Evolutionary conservation across 2,113 vertebrate genomes (phyloP).

Genomic region (Odontophorus gujanensis): DNA sequence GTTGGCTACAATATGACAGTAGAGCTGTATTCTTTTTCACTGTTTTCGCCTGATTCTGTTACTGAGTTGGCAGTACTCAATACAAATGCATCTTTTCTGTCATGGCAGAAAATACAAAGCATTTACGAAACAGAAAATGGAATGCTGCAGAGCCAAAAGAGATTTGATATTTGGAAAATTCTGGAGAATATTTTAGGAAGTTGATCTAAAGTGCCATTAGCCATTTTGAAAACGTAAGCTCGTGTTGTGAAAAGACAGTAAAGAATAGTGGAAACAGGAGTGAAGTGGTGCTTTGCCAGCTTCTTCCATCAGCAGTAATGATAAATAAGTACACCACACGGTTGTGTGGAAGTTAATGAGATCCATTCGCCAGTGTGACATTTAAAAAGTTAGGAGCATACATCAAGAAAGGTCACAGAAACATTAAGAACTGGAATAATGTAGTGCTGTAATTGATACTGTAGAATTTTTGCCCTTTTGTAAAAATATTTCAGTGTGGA

Average conservation of each 20-base stretch:
- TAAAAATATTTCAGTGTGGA: background rate
- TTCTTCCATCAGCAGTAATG: background rate
- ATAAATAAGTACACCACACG: background rate
- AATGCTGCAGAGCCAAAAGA: background rate
- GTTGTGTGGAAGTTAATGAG: slow-evolving; percentile 2
- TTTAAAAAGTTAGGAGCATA: background rate
- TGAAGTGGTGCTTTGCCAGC: background rate
- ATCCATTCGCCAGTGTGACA: background rate
- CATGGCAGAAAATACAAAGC: background rate
- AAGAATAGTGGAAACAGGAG: background rate
- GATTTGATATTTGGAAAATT: background rate
- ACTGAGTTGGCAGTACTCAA: background rate
- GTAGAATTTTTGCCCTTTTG: background rate
- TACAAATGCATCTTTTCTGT: background rate
- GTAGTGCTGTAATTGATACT: background rate
- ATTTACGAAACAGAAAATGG: background rate
- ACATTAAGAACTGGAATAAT: background rate
- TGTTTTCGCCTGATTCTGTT: background rate
- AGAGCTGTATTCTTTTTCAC: background rate
- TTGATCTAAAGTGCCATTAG: background rate
- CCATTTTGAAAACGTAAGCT: background rate
- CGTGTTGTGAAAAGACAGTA: background rate
- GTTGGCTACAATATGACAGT: background rate
- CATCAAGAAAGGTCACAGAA: slow-evolving; percentile 13
- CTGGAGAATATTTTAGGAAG: background rate